A percentile compares a stretch with the other conserved stretches of the same genome.
phyloP scores from a whole-genome alignment of 2,888 invertebrate species.

The Parasteatoda lunata region DNA sequence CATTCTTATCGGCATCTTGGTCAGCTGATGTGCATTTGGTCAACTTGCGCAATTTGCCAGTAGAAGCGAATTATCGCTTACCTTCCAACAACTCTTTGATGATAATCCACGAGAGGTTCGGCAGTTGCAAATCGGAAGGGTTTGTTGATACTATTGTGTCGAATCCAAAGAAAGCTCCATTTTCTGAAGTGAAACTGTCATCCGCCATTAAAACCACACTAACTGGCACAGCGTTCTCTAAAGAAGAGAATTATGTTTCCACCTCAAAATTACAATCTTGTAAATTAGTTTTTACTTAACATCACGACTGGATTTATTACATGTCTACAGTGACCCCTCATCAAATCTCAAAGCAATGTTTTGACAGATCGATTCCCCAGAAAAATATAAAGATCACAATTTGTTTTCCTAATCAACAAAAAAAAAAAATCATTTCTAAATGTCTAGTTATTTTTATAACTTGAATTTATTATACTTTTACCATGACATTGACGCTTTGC shows the following conservation, averaged over 20 bases:
- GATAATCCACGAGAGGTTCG: constrained; percentile 86
- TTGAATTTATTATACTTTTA: too few relatives aligned
- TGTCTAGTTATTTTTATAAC: too few relatives aligned
- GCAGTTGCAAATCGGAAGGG: constrained; percentile 78
- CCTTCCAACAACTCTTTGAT: constrained; percentile 84
- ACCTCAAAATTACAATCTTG: constrained; percentile 30
- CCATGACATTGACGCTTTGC: too few relatives aligned
- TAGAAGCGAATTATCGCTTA: constrained; percentile 83
- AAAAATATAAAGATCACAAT: too few relatives aligned
- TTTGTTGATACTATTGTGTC: constrained; percentile 26
- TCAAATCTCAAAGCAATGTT: too few relatives aligned
- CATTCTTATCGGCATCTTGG: constrained; percentile 74
- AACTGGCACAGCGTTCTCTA: constrained; percentile 18
- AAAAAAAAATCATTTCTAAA: too few relatives aligned
- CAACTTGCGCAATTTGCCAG: constrained; percentile 86
- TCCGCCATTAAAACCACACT: constrained; percentile 15
- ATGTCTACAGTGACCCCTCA: background rate
- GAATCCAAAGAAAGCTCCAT: background rate
- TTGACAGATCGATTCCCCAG: too few relatives aligned
- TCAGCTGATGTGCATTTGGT: constrained; percentile 85
- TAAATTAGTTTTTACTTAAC: constrained; percentile 39
- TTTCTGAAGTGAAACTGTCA: constrained; percentile 5
- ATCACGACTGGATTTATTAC: background rate
- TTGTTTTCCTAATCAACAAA: too few relatives aligned
- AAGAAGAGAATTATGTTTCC: background rate